A percentile compares a stretch with the other conserved stretches of the same genome.
Conservation (phyloP, 1,140 invertebrate species). For the Atta cephalotes region DNA sequence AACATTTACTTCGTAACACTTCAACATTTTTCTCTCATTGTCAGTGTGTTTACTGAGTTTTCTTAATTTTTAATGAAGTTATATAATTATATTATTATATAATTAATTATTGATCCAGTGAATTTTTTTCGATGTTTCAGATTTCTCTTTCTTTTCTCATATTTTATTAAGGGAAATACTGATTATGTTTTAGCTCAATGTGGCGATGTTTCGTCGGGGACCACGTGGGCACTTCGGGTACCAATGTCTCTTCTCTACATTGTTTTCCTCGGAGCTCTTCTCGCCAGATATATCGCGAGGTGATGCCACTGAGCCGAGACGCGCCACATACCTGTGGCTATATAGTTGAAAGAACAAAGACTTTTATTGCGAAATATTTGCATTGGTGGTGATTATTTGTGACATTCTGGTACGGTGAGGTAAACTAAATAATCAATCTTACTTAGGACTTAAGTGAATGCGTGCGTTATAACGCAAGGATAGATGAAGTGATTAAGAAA, state of each 20-base stretch:
- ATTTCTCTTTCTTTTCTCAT: background rate
- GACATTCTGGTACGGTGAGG: slow-evolving; percentile 39
- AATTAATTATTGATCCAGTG: background rate
- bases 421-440: slow-evolving; percentile 72
- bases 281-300: slow-evolving; percentile 79
- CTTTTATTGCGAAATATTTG: slow-evolving; percentile 52
- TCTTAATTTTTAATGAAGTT: background rate
- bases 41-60: background rate
- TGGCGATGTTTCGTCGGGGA: slow-evolving; percentile 80
- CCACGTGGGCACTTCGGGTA: slow-evolving; percentile 78
- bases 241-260: slow-evolving; percentile 75
- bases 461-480: background rate
- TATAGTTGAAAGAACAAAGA: slow-evolving; percentile 72
- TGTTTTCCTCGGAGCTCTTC: slow-evolving; percentile 72
- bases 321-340: slow-evolving; percentile 67
- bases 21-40: too few relatives aligned
- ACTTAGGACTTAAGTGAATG: slow-evolving; percentile 67
- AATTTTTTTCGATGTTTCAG: background rate
- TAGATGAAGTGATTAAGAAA: slow-evolving; percentile 5
- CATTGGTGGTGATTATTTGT: slow-evolving; percentile 41
- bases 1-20: too few relatives aligned
- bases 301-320: slow-evolving; percentile 80
- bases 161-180: background rate
- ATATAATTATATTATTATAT: background rate
- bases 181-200: slow-evolving; percentile 79